Base-by-base conservation (phyloP, 2,888 invertebrate species). In the Axea sp. region DNA sequence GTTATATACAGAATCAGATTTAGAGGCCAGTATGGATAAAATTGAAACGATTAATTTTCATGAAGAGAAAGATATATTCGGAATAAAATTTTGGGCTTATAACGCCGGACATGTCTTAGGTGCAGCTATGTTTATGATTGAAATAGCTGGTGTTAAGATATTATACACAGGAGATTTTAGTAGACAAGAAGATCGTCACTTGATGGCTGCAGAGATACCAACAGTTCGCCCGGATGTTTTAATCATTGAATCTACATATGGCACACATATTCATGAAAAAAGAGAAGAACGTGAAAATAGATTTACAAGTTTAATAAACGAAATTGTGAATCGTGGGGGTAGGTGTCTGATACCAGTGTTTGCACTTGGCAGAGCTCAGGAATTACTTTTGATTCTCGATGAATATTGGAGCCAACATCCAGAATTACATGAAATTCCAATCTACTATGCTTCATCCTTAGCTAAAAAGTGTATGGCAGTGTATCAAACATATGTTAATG, bases 401-500 rank as follows among this genome's bases (percentile, higher is more conserved):
- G 99, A 99, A 87, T 99, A 94, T 89, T 99, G 99, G 99, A 93
- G 96, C 19, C 93, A 95, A 62, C 99, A 98, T 89, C 97, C 97
- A 0, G 97, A 98, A 88, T 89, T 99, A 5, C 99, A 99, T 80
- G 98, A 99, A 88, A 96, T 99, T 81, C 99, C 99, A 0, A 98
- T 99, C 78, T 99, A 99, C 89, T 99, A 99, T 89, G 99, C 99
- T 5, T 99, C 98, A 0, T 98, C 99, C 0, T 90, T 99, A 74
- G 99, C 99, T 39, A 99, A 99, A 89, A 99, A 99, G 88, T 99
- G 99, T 86, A 99, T 99, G 99, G 96, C 98, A 60, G 99, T 99
- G 0, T 99, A 99, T 89, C 99, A 99, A 89, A 99, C 99, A 0
- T 99, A 98, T 88, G 94, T 99, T 1, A 98, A 98, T 88, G 98